Evolutionary conservation across 2,113 vertebrate species (phyloP), one percentile per base, ranked within the genome.

Genomic region (Hyperoodon ampullatus): DNA sequence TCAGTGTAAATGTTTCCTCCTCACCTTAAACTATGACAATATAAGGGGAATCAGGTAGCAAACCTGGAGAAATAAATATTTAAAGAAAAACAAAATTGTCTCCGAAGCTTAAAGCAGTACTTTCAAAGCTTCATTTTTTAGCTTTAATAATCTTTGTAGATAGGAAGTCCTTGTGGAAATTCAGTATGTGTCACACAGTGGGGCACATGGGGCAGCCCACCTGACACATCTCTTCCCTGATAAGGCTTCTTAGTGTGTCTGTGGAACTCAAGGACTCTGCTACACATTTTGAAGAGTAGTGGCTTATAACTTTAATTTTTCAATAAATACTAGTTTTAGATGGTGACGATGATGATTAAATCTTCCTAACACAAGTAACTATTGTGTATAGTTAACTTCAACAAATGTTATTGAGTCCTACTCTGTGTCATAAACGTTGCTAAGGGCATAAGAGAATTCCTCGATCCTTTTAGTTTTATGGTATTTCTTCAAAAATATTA

Each of bases 161-260:
- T 47, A 47, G 39, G 33, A 88, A 61, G 33, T 30, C 3, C 65
- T 50, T 1, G 10, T 65, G 65, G 24, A 90, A 90, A 85, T 63
- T 80, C 71, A 72, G 0, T 74, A 13, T 6, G 1, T 82, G 26
- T 50, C 44, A 18, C 15, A 24, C 1, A 42, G 23, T 0, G 2
- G 3, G 30, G 12, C 14, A 30, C 1, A 0, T 1, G 0, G 19
- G 35, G 2, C n/a, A 42, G 71, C 33, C n/a, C 4, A 8, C 0
- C 24, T 13, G 42, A 39, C n/a, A 9, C 5, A 21, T 23, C 6
- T 81, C 42, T 92, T 39, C 35, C 14, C 39, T 70, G 19, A 44
- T 66, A 44, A 84, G 35, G 26, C 42, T 71, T 39, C 42, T 50
- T 19, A 47, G 26, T 63, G 3, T 71, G 60, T 68, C 30, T 30